Evolutionary conservation across 2,113 vertebrate genomes (phyloP).

Genomic region (Eubucco bourcierii): DNA sequence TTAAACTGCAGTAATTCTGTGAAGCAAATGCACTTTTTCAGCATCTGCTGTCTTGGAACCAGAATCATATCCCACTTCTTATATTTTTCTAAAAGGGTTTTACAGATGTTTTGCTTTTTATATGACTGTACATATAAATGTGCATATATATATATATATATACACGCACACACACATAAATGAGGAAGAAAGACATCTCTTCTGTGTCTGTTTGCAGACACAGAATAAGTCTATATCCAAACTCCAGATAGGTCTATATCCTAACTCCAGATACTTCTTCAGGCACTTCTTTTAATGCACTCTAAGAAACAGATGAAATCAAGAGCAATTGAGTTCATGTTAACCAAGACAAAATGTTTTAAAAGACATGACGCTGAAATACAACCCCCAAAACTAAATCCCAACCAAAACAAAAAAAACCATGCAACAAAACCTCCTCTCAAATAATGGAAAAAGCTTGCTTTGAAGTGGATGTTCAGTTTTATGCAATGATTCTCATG

Average conservation of each 20-base stretch:
- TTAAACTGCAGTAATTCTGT: neutral
- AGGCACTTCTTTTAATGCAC: neutral
- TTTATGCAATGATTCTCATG: neutral
- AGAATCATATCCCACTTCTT: neutral
- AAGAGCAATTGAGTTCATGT: neutral
- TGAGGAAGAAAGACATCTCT: neutral
- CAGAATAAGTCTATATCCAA: too few relatives aligned
- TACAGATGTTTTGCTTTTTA: neutral
- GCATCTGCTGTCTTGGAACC: neutral
- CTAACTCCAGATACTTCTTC: neutral
- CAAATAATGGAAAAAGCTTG: neutral
- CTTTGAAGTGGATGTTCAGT: neutral
- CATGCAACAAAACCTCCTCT: too few relatives aligned
- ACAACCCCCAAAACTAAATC: neutral
- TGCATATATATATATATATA: too few relatives aligned
- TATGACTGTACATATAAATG: neutral
- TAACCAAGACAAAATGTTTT: neutral
- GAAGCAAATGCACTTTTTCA: neutral
- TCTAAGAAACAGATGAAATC: neutral
- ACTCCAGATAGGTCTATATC: too few relatives aligned
- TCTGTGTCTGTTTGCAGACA: neutral
- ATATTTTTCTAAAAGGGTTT: neutral
- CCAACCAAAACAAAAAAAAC: neutral
- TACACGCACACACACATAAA: too few relatives aligned
- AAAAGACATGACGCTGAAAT: neutral